phyloP scores from a whole-genome alignment of 92 coral and sea anemone genomes.

The Siderastrea radians region DNA sequence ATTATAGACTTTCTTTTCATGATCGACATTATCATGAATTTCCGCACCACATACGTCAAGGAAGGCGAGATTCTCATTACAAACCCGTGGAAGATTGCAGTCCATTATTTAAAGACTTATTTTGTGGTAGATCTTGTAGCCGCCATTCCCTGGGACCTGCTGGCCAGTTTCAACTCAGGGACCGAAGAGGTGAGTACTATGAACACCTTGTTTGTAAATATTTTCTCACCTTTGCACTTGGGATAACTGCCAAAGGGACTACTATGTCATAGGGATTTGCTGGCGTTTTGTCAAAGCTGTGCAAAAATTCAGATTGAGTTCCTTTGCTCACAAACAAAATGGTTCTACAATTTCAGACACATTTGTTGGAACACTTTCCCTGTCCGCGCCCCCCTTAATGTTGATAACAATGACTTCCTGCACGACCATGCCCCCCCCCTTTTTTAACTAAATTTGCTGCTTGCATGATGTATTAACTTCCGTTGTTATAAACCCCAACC shows the following conservation, averaged over 20 bases:
- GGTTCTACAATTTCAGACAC: no score
- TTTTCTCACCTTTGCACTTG: slow-evolving; percentile 64
- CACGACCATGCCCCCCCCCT: no score
- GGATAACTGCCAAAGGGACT: slow-evolving; percentile 64
- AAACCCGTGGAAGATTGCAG: slow-evolving; percentile 90
- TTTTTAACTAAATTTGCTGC: no score
- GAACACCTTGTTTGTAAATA: not conserved
- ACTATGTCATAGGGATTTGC: no score
- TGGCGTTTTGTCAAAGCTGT: no score
- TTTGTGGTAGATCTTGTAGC: slow-evolving; percentile 97
- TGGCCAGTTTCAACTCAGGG: slow-evolving; percentile 67
- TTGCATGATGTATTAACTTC: no score
- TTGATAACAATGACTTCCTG: no score
- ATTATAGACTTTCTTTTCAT: slow-evolving; percentile 91
- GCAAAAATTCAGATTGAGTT: no score
- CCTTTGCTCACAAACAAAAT: no score
- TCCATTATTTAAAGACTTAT: slow-evolving; percentile 93
- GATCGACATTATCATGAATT: slow-evolving; percentile 93
- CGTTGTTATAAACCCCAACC: no score
- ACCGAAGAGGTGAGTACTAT: slow-evolving; percentile 76
- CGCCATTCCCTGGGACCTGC: slow-evolving; percentile 97
- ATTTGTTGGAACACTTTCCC: no score
- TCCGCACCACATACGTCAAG: slow-evolving; percentile 95
- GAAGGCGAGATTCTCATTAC: slow-evolving; percentile 90
- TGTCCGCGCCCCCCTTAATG: no score